Evolutionary conservation across 2,888 invertebrate genomes (phyloP).

Genomic region (Drosophila eohydei): DNA sequence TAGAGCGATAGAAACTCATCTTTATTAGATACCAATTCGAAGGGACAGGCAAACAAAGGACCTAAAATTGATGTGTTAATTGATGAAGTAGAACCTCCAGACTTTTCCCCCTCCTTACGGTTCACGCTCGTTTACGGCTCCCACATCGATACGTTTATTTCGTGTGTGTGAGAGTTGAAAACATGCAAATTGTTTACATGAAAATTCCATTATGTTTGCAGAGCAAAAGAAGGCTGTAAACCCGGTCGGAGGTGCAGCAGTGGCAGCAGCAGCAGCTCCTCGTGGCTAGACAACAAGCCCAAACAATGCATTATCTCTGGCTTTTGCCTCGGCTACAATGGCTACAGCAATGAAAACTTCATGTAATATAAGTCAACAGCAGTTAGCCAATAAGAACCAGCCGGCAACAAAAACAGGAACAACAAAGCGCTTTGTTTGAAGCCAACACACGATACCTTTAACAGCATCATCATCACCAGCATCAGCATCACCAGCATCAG

Average conservation of each 20-base stretch:
- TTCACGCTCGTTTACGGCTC: constrained; percentile 5
- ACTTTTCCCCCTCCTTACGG: not conserved
- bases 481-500: constrained; percentile 48
- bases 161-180: constrained; percentile 44
- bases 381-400: constrained; percentile 60
- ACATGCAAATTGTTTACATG: constrained; percentile 79
- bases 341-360: constrained; percentile 52
- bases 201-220: constrained; percentile 74
- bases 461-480: constrained; percentile 46
- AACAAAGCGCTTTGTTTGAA: constrained; percentile 62
- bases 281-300: constrained; percentile 66
- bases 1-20: constrained; percentile 18
- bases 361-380: constrained; percentile 75
- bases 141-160: constrained; percentile 5
- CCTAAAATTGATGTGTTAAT: constrained; percentile 66
- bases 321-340: constrained; percentile 43
- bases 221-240: constrained; percentile 51
- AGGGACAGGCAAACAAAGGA: constrained; percentile 33
- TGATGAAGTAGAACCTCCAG: constrained; percentile 54
- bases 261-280: constrained; percentile 57
- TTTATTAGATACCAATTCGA: constrained; percentile 50
- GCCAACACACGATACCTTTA: constrained; percentile 63
- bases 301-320: constrained; percentile 69
- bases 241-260: constrained; percentile 27
- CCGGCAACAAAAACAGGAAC: constrained; percentile 50